Conservation (phyloP, 2,888 invertebrate species). For the Rhimphoctona megacephalus region DNA sequence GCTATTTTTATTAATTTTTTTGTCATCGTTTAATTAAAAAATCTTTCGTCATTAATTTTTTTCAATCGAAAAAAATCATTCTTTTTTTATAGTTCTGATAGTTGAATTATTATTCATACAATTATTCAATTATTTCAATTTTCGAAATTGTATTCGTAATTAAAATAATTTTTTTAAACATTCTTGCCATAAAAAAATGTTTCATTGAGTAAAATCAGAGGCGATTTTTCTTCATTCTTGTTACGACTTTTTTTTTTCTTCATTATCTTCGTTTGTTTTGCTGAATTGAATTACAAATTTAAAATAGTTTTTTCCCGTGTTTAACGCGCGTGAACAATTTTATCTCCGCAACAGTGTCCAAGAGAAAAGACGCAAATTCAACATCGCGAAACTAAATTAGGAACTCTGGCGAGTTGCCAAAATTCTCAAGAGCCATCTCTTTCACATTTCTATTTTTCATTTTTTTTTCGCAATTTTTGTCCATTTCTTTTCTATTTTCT, state of each 20-base stretch:
- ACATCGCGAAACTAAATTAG: slow-evolving; percentile 67
- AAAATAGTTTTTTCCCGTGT: not conserved
- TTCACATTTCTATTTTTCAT: slow-evolving; percentile 2
- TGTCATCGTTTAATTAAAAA: not conserved
- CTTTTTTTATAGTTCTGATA: not conserved
- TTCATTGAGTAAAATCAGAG: not conserved
- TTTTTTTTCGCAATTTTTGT: not conserved
- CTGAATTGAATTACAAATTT: not conserved
- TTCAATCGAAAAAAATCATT: not conserved
- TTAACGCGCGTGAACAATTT: slow-evolving; percentile 7
- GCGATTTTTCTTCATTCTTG: too few species aligned
- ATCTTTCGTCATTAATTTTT: not conserved
- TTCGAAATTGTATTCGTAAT: not conserved
- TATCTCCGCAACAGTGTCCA: slow-evolving; percentile 31
- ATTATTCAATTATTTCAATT: not conserved
- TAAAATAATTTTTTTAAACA: not conserved
- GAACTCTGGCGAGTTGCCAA: slow-evolving; percentile 71
- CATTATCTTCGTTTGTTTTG: not conserved
- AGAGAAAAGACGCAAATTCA: slow-evolving; percentile 65
- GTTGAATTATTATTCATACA: too few species aligned
- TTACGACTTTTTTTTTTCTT: not conserved
- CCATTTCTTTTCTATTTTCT: slow-evolving; percentile 8
- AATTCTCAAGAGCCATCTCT: slow-evolving; percentile 53
- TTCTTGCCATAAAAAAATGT: not conserved
- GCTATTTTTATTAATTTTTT: slow-evolving; percentile 10